Base-by-base conservation (phyloP, 2,113 vertebrate species). In the Panurus biarmicus region DNA sequence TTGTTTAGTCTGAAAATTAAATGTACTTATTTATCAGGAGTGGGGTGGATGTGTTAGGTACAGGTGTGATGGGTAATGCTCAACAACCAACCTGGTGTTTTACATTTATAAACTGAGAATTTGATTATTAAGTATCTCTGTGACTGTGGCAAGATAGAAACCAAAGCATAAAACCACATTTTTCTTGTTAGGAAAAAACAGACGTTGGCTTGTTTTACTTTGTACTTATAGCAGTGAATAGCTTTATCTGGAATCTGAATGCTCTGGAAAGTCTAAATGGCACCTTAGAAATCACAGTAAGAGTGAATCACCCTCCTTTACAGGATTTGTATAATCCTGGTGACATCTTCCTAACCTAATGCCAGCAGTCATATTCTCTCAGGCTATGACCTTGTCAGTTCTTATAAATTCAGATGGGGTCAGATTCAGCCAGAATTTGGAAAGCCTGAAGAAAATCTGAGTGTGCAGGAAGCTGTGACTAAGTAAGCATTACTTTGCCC, bases 271-370 rank as follows among this genome's bases (percentile, higher is more conserved):
- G 29, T 45, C 57, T 71, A 94, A 95, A 72, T 71, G 75, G 72
- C 73, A 93, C 89, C 76, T 94, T 19, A 35, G 80, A 89, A 89
- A 70, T 77, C 92, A 23, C 69, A 90, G 72, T 10, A 65, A 56
- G 83, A 86, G 75, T 62, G 72, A 93, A 90, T 95, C 85, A 71
- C 40, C 72, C 82, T 91, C 61, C 89, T 90, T 70, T 47, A 24
- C 67, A 60, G 90, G 66, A 79, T 91, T 93, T 87, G 71, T 91
- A 22, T 91, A 94, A 95, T 94, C 75, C 85, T 87, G 78, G 87
- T 91, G 94, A 95, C 95, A 93, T 97, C 92, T 91, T 64, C 90
- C 94, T 90, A 91, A 95, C 93, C 82, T 81, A 87, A 67, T 88
- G 95, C 91, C 91, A 95, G 89, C 90, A 96, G 90, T 92, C 75